Evolutionary conservation across 2,888 invertebrate species (phyloP).

Genomic region (Merodon equestris): DNA sequence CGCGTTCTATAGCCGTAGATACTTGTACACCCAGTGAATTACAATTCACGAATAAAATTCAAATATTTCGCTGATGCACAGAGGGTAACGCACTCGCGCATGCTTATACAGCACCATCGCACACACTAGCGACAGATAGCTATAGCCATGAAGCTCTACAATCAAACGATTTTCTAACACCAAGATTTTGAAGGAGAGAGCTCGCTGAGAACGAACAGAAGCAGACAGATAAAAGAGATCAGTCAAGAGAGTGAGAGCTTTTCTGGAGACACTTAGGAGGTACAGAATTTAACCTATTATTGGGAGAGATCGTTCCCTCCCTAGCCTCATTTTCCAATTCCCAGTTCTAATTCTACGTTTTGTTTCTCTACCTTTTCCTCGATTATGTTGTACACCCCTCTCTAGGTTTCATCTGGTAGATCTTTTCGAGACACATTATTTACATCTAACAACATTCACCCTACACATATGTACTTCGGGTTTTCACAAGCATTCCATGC

Average conservation of each 20-base stretch:
- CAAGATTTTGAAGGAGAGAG: constrained; percentile 64
- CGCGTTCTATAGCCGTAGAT: constrained; percentile 26
- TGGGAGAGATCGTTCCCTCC: no score
- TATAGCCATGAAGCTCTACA: constrained; percentile 61
- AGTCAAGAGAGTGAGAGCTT: constrained; percentile 63
- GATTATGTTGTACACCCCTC: constrained; percentile 2
- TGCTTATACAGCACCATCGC: constrained; percentile 47
- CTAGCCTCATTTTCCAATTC: no score
- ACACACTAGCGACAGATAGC: not conserved
- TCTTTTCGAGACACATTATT: constrained; percentile 6
- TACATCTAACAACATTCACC: not conserved
- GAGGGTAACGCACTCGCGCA: constrained; percentile 69
- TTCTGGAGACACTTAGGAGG: constrained; percentile 49
- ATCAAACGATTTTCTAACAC: constrained; percentile 73
- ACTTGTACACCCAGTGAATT: constrained; percentile 37
- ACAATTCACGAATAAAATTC: constrained; percentile 49
- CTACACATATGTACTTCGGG: not conserved
- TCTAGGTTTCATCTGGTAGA: constrained; percentile 35
- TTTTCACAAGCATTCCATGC: no score
- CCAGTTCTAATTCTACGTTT: no score
- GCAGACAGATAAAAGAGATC: constrained; percentile 9
- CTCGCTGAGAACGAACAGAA: not conserved
- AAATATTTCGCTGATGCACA: constrained; percentile 52
- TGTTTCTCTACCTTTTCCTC: not conserved
- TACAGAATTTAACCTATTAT: no score